These are phyloP conservation scores for Drosophila novamexicana DNA, from an alignment of 1,140 invertebrate genomes.

Conservation along the genomic window DNA sequence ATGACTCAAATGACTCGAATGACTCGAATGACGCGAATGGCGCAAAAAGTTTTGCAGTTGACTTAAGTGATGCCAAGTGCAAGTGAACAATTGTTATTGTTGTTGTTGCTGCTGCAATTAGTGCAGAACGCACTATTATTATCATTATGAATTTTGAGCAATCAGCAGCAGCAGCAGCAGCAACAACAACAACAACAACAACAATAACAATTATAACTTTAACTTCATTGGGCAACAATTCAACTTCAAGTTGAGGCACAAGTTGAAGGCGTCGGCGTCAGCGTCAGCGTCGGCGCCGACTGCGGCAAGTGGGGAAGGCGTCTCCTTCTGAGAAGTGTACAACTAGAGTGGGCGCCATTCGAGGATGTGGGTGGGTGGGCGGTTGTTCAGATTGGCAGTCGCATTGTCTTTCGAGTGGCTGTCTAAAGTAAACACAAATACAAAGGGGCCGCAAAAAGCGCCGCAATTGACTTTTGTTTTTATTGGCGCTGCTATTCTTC, in stretches of 20 bases:
- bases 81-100: constrained; percentile 70
- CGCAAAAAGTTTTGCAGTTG: constrained; percentile 51
- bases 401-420: constrained; percentile 19
- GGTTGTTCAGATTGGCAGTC: constrained; percentile 5
- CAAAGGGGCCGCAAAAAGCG: constrained; percentile 49
- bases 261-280: constrained; percentile 20
- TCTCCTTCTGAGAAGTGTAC: background rate
- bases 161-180: constrained; percentile 50
- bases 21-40: constrained; percentile 40
- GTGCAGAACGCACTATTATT: constrained; percentile 77
- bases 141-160: constrained; percentile 81
- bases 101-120: constrained; percentile 61
- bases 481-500: constrained; percentile 50
- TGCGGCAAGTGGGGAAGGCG: no score
- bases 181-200: background rate
- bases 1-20: constrained; percentile 5
- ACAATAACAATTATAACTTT: constrained; percentile 31
- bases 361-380: background rate
- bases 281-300: no score
- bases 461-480: constrained; percentile 72
- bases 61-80: constrained; percentile 57
- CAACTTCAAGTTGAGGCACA: constrained; percentile 60
- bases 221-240: constrained; percentile 64
- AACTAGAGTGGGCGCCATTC: background rate
- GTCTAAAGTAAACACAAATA: constrained; percentile 53